phyloP scores from a whole-genome alignment of 1,140 invertebrate genomes.

The Caerostris darwini region DNA sequence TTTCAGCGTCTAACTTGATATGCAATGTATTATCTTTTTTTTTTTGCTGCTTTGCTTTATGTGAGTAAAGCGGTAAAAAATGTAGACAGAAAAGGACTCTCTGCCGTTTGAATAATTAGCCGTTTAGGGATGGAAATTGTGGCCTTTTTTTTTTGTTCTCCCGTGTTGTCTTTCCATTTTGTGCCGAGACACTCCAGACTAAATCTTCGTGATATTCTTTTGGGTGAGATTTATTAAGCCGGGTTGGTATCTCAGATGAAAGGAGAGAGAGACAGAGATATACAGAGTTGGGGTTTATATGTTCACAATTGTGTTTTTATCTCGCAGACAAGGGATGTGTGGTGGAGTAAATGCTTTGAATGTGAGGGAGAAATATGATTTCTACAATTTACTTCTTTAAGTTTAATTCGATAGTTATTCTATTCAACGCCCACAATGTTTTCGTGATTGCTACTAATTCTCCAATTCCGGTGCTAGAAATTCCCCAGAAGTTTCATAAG shows the following conservation, averaged over 20 bases:
- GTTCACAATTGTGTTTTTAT: too few relatives aligned
- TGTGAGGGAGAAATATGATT: too few relatives aligned
- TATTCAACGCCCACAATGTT: too few relatives aligned
- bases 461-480: too few relatives aligned
- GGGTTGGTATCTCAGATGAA: not conserved
- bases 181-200: not conserved
- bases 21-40: constrained; percentile 16
- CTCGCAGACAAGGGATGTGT: too few relatives aligned
- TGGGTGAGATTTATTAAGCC: not conserved
- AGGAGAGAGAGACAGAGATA: not conserved
- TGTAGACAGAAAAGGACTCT: not conserved
- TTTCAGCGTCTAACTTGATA: constrained; percentile 36
- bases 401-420: too few relatives aligned
- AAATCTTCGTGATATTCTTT: not conserved
- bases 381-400: too few relatives aligned
- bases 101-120: constrained; percentile 15
- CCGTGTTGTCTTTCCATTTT: constrained; percentile 5
- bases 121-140: constrained; percentile 25
- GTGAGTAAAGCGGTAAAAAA: not conserved
- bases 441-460: too few relatives aligned
- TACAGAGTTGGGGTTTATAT: too few relatives aligned
- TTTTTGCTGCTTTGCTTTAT: not conserved
- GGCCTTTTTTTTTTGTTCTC: not conserved
- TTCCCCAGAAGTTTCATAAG: too few relatives aligned
- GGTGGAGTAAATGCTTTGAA: too few relatives aligned